phyloP scores from a whole-genome alignment of 1,140 invertebrate species.

The Heliconius eleuchia region DNA sequence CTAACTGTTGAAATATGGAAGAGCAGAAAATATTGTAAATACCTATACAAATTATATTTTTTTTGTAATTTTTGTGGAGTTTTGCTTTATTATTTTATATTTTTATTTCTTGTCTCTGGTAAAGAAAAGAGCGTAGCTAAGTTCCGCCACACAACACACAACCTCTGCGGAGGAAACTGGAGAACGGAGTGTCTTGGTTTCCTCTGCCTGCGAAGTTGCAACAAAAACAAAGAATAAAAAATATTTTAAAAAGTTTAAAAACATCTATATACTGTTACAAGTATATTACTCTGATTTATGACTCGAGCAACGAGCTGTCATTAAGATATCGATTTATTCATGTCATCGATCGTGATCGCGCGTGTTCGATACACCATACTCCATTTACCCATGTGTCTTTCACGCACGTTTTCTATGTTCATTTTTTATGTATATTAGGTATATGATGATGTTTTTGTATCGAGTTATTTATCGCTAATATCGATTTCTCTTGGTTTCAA shows the following conservation, averaged over 20 bases:
- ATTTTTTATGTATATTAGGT: not conserved
- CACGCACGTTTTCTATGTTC: not conserved
- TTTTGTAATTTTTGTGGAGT: no score
- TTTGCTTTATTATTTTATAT: no score
- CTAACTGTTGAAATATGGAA: not conserved
- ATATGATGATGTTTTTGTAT: not conserved
- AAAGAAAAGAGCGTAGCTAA: no score
- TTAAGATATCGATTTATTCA: conserved; percentile 4
- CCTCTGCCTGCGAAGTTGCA: no score
- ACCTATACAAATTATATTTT: not conserved
- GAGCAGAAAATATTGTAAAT: not conserved
- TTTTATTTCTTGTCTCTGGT: no score
- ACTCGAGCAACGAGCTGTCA: not conserved
- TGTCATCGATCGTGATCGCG: conserved; percentile 7
- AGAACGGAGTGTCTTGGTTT: no score
- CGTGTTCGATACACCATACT: not conserved
- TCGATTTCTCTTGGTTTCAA: not conserved
- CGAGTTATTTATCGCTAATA: not conserved
- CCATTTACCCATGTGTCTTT: conserved; percentile 14
- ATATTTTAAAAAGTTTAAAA: not conserved
- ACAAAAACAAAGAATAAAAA: no score
- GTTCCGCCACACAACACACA: no score
- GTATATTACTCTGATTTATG: not conserved
- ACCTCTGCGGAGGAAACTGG: no score
- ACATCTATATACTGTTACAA: not conserved